Base-by-base conservation (phyloP, 2,888 invertebrate species). In the Oxyscelio sp. region DNA sequence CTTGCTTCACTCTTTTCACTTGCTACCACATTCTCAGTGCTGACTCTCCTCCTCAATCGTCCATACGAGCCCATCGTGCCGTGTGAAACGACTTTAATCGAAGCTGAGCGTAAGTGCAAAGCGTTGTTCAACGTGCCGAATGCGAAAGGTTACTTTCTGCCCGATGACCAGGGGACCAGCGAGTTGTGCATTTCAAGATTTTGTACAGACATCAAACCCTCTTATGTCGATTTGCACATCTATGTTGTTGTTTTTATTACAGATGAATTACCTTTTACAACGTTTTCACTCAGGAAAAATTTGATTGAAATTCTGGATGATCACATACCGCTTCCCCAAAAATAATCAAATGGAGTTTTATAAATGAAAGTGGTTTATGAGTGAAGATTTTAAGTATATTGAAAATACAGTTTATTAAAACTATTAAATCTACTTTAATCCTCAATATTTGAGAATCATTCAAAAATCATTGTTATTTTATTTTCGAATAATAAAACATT, bases 81-180 rank as follows among this genome's bases (percentile, higher is more conserved):
- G 83, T 88, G 84, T 88, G 87, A 88, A 87, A 89, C 89, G 88
- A 89, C 88, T 91, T 90, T 91, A 90, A 91, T 91, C 90, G 90
- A 89, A 87, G 86, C 86, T 87, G 86, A 84, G 84, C 88, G 89
- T 91, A 90, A 92, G 92, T 92, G 92, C 91, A 91, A 91, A 91
- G 89, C 89, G 89, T 83, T 92, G 92, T 92, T 91, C 89, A 86
- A 81, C 85, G 86, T 75, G 84, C 89, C 87, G 85, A 88, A 90
- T 90, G 90, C 90, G 89, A 90, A 87, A 90, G 90, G 90, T 89
- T 89, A 90, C 88, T 89, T 87, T 88, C 86, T 84, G 56, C 74
- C 75, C 85, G 70, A 87, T 89, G 88, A 87, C 86, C 86, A 83
- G 77, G 68, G 79, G 78, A 77, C 61, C 63, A 40, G 59, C 56